Evolutionary conservation across 64 coral and sea anemone species (phyloP).

Genomic region (Porites australiensis): DNA sequence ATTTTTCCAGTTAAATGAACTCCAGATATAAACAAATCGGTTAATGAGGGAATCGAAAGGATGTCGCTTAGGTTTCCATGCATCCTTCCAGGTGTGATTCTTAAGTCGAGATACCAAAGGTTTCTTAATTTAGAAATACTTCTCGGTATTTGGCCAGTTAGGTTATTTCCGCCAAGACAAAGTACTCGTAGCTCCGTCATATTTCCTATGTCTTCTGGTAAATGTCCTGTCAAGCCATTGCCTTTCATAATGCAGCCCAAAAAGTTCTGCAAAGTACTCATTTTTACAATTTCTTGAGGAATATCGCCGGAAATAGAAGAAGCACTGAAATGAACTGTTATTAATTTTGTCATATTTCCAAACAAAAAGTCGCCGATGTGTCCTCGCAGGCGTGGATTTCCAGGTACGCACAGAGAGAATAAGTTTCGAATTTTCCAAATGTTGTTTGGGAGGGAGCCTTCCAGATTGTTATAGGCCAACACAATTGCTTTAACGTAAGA

Average conservation of each 20-base stretch:
- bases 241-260: constrained; percentile 26
- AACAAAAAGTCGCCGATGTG: constrained; percentile 43
- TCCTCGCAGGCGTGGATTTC: constrained; percentile 32
- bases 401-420: constrained; percentile 31
- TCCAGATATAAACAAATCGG: constrained; percentile 14
- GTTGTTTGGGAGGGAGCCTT: constrained; percentile 1
- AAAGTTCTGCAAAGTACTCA: not conserved
- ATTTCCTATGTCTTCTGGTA: constrained; percentile 36
- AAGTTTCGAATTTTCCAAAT: constrained; percentile 56
- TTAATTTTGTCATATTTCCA: constrained; percentile 31
- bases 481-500: constrained; percentile 48
- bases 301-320: constrained; percentile 24
- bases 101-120: constrained; percentile 28
- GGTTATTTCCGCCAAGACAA: constrained; percentile 21
- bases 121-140: constrained; percentile 33
- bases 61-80: constrained; percentile 13
- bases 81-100: constrained; percentile 39
- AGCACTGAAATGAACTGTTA: constrained; percentile 7
- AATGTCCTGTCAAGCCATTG: constrained; percentile 13
- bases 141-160: constrained; percentile 37
- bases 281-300: not conserved
- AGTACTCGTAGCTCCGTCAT: constrained; percentile 14
- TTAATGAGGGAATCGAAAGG: not conserved
- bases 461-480: constrained; percentile 44
- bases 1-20: constrained; percentile 26